phyloP scores from a whole-genome alignment of 2,113 vertebrate genomes.

The Brachyhypopomus occidentalis region DNA sequence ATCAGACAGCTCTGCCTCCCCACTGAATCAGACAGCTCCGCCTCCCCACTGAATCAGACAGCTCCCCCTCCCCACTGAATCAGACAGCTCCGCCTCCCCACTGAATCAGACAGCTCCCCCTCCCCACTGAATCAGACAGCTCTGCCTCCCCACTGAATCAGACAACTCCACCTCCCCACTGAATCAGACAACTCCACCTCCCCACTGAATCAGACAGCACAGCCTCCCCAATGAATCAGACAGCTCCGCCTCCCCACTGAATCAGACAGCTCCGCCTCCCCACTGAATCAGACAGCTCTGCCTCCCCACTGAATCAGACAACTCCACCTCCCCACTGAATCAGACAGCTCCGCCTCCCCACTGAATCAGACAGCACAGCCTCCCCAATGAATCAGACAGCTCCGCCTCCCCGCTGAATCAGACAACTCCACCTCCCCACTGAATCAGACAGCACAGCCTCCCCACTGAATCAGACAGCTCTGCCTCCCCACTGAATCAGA shows the following conservation, averaged over 20 bases:
- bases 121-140: background rate
- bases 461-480: background rate
- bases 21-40: background rate
- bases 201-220: background rate
- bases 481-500: slow-evolving; percentile 8
- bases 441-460: background rate
- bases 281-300: background rate
- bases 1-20: too few relatives aligned
- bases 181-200: background rate
- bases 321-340: too few relatives aligned
- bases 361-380: too few relatives aligned
- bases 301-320: background rate
- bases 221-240: slow-evolving; percentile 9
- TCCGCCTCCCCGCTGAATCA: background rate
- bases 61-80: too few relatives aligned
- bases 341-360: background rate
- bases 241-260: background rate
- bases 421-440: too few relatives aligned
- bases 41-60: background rate
- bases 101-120: too few relatives aligned
- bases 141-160: background rate
- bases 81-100: background rate
- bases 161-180: too few relatives aligned
- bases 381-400: background rate
- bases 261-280: too few relatives aligned